phyloP scores from a whole-genome alignment of 2,113 vertebrate genomes.

The Alethe diademata region DNA sequence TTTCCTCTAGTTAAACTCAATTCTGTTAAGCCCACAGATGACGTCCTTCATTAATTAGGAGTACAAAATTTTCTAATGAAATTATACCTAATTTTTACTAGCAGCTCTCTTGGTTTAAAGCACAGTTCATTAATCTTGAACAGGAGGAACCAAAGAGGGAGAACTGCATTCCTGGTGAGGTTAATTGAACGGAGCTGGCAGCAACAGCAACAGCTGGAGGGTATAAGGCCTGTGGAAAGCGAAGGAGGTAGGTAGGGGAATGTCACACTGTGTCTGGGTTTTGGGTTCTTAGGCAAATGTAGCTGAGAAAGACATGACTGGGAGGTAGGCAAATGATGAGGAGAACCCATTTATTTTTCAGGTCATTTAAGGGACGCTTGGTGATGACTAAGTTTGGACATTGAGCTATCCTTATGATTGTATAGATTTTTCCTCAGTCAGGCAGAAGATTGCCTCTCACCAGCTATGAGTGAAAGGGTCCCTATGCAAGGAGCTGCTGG shows the following conservation, averaged over 20 bases:
- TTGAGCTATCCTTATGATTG: not conserved
- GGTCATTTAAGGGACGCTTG: not conserved
- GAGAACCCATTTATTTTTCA: not conserved
- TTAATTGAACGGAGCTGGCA: slow-evolving; percentile 23
- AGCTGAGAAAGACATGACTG: not conserved
- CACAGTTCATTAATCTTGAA: slow-evolving; percentile 38
- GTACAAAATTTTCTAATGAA: slow-evolving; percentile 40
- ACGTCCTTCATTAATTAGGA: slow-evolving; percentile 40
- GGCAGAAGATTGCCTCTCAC: slow-evolving; percentile 1
- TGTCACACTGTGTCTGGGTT: not conserved
- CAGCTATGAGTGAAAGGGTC: not conserved
- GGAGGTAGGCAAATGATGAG: not conserved
- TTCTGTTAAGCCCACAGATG: slow-evolving; percentile 5
- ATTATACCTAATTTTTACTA: slow-evolving; percentile 21
- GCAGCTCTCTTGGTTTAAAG: slow-evolving; percentile 19
- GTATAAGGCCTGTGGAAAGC: not conserved
- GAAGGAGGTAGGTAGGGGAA: not conserved
- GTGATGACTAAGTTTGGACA: not conserved
- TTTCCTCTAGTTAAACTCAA: not conserved
- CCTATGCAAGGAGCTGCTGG: not conserved
- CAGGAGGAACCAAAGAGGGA: slow-evolving; percentile 31
- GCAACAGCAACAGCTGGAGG: not conserved
- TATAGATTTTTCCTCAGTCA: not conserved
- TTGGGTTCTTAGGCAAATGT: not conserved
- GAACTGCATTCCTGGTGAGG: not conserved